These are phyloP conservation scores for Caenorhabditis parvicauda DNA, from an alignment of 2,888 invertebrate genomes.

Conservation along the genomic window DNA sequence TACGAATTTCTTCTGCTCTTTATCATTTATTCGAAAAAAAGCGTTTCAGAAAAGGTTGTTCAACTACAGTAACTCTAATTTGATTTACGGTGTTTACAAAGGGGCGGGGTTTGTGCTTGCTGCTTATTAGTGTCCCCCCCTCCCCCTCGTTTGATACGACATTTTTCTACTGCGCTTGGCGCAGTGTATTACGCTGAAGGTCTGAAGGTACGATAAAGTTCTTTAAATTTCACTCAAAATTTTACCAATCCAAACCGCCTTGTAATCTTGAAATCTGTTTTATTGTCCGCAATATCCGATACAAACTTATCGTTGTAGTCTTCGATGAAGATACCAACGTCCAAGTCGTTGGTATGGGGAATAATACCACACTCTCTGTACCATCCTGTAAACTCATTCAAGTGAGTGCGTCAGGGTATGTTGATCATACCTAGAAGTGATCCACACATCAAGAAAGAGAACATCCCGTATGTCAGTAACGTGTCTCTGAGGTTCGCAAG, in stretches of 20 bases:
- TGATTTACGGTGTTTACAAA: too few relatives aligned
- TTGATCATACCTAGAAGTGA: slow-evolving; percentile 11
- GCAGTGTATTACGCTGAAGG: too few relatives aligned
- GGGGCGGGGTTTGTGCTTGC: too few relatives aligned
- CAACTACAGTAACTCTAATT: too few relatives aligned
- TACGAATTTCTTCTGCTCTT: too few relatives aligned
- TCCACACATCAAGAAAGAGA: slow-evolving; percentile 19
- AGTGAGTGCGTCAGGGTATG: neutral
- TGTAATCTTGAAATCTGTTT: neutral
- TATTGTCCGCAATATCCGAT: slow-evolving; percentile 1
- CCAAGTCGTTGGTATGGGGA: slow-evolving; percentile 24
- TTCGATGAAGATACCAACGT: slow-evolving; percentile 16
- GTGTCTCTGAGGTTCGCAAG: slow-evolving; percentile 11
- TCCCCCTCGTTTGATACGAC: too few relatives aligned
- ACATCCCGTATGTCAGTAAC: slow-evolving; percentile 13
- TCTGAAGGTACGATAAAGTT: too few relatives aligned
- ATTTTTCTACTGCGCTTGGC: too few relatives aligned
- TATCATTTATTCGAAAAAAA: too few relatives aligned
- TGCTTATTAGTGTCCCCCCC: too few relatives aligned
- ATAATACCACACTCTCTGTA: slow-evolving; percentile 25
- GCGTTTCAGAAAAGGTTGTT: too few relatives aligned
- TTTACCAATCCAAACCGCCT: slow-evolving; percentile 6
- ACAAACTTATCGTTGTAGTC: slow-evolving; percentile 12
- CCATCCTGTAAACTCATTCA: slow-evolving; percentile 5
- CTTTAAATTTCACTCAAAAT: too few relatives aligned